Evolutionary conservation across 2,888 invertebrate species (phyloP).

Genomic region (Lasioglossum figueresi): DNA sequence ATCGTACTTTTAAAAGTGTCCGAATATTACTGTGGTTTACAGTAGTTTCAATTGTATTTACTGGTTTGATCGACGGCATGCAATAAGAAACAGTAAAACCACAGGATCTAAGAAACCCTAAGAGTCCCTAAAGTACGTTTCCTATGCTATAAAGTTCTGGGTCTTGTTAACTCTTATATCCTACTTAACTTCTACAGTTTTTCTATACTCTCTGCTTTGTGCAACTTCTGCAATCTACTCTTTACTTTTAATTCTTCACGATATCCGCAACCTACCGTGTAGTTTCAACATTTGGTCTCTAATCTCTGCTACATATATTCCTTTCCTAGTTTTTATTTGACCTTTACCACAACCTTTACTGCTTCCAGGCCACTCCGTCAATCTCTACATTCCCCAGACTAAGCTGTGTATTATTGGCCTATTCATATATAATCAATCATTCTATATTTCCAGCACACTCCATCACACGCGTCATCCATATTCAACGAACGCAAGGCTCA

Average conservation of each 20-base stretch:
- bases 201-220: not conserved
- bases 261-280: not conserved
- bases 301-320: not conserved
- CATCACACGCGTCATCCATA: conserved; percentile 4
- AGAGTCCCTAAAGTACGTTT: not conserved
- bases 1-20: too few species aligned
- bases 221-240: not conserved
- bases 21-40: too few species aligned
- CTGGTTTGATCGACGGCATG: too few species aligned
- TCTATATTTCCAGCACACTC: not conserved
- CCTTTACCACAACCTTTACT: not conserved
- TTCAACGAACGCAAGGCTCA: not conserved
- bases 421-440: conserved; percentile 8
- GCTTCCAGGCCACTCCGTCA: not conserved
- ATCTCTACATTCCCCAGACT: not conserved
- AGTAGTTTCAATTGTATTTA: too few species aligned
- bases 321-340: not conserved
- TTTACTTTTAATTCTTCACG: not conserved
- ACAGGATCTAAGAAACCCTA: too few species aligned
- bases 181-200: not conserved
- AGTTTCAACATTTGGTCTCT: not conserved
- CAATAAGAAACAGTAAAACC: too few species aligned
- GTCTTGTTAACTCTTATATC: not conserved
- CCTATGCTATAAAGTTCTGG: not conserved
- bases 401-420: not conserved